A percentile compares a stretch with the other conserved stretches of the same genome.
Evolutionary conservation across 2,888 invertebrate genomes (phyloP).

Genomic region (Hirtodrosophila trivittata): DNA sequence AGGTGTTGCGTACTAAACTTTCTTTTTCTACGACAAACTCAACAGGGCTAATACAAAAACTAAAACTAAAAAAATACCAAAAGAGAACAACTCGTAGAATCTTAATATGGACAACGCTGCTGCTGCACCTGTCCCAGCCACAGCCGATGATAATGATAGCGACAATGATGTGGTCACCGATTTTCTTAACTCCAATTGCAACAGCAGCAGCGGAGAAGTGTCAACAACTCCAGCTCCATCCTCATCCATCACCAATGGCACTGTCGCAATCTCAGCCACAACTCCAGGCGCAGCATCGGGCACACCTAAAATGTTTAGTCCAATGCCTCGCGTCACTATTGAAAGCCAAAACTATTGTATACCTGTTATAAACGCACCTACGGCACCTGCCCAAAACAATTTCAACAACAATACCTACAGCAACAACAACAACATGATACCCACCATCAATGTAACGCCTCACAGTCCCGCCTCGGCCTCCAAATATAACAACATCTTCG

Average conservation of each 20-base stretch:
- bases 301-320: conserved; percentile 35
- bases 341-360: conserved; percentile 81
- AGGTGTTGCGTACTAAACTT: conserved; percentile 68
- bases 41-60: conserved; percentile 23
- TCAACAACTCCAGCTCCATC: conserved; percentile 12
- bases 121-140: conserved; percentile 13
- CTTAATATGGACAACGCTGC: conserved; percentile 66
- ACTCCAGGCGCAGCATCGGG: background rate
- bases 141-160: conserved; percentile 82
- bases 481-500: conserved; percentile 87
- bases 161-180: conserved; percentile 84
- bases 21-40: conserved; percentile 66
- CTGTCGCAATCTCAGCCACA: background rate
- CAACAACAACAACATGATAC: conserved; percentile 86
- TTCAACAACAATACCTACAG: conserved; percentile 42
- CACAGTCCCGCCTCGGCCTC: conserved; percentile 92
- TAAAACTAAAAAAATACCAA: conserved; percentile 40
- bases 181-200: conserved; percentile 82
- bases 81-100: conserved; percentile 19
- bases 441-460: conserved; percentile 94
- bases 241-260: conserved; percentile 36
- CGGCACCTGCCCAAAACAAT: conserved; percentile 37
- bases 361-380: conserved; percentile 80
- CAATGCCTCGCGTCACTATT: conserved; percentile 49
- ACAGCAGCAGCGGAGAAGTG: conserved; percentile 55